Base-by-base conservation (phyloP, 2,113 vertebrate genomes). In the Nestor notabilis region DNA sequence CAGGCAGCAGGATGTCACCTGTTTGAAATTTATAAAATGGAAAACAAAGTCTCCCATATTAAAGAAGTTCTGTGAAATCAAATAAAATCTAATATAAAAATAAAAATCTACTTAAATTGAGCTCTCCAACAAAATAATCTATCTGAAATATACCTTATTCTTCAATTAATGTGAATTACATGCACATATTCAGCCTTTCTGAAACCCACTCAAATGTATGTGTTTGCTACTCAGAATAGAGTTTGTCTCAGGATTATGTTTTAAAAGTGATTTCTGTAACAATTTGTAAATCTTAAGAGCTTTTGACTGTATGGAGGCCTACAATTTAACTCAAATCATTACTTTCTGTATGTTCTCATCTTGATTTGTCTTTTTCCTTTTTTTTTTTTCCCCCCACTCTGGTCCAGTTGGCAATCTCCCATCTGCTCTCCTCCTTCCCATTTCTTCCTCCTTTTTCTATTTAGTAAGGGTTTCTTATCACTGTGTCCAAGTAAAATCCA, bases 101-200 rank as follows among this genome's bases (percentile, higher is more conserved):
- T 76, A n/a, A 43, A 84, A 52, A 58, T 25, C 13, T 87, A 15
- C 11, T 29, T 46, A 23, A 68, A 24, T 1, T 61, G 31, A 83
- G 2, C 1, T 66, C 3, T 24, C 5, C 64, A 49, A 37, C 3
- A 41, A 84, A 84, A 87, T 44, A 47, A 53, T 58, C 15, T 76
- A 0, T 27, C 18, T 17, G 33, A 58, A 71, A 49, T 6, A 31
- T 17, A 13, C 10, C 4, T 21, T 55, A 3, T 35, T 15, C 43
- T 85, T 64, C 10, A 49, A 11, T 47, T 63, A 4, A 29, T 27
- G 5, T 68, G 39, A 50, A n/a, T 3, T 78, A 8, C 21, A 13
- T 43, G 27, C 7, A 68, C 0, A 0, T 13, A 29, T 17, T 53
- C 4, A 25, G 9, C 7, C 21, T 55, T 87, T 75, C 28, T 70